Conservation (phyloP, 1,140 invertebrate genomes). For the Chymomyza costata region DNA sequence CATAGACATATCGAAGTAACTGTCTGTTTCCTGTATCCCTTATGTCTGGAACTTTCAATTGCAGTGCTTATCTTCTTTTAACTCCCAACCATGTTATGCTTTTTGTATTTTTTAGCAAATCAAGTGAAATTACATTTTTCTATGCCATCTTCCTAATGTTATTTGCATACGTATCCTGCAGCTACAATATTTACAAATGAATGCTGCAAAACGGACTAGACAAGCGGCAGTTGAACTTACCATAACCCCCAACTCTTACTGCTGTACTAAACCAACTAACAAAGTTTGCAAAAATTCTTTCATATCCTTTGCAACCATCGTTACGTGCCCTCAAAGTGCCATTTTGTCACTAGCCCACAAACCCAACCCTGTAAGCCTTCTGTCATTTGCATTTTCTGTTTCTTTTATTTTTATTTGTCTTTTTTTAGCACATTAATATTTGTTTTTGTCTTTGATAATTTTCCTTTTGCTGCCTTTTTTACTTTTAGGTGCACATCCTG, state of each 20-base stretch:
- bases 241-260: background rate
- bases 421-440: constrained; percentile 56
- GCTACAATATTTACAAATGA: constrained; percentile 69
- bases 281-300: constrained; percentile 68
- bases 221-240: constrained; percentile 27
- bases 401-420: constrained; percentile 6
- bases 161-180: constrained; percentile 72
- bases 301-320: constrained; percentile 64
- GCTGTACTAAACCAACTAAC: constrained; percentile 36
- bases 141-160: constrained; percentile 63
- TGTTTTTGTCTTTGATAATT: constrained; percentile 74
- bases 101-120: constrained; percentile 71
- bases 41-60: constrained; percentile 8
- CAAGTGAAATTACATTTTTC: constrained; percentile 72
- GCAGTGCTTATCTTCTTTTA: constrained; percentile 56
- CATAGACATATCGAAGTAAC: constrained; percentile 36
- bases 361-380: constrained; percentile 1
- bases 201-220: constrained; percentile 36
- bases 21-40: constrained; percentile 45
- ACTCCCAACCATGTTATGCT: constrained; percentile 51
- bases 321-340: constrained; percentile 71
- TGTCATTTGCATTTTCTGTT: constrained; percentile 58
- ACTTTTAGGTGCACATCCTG: constrained; percentile 64
- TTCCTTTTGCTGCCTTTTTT: constrained; percentile 70
- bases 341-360: constrained; percentile 50